Evolutionary conservation across 2,888 invertebrate species (phyloP).

Genomic region (Dryobota labecula): DNA sequence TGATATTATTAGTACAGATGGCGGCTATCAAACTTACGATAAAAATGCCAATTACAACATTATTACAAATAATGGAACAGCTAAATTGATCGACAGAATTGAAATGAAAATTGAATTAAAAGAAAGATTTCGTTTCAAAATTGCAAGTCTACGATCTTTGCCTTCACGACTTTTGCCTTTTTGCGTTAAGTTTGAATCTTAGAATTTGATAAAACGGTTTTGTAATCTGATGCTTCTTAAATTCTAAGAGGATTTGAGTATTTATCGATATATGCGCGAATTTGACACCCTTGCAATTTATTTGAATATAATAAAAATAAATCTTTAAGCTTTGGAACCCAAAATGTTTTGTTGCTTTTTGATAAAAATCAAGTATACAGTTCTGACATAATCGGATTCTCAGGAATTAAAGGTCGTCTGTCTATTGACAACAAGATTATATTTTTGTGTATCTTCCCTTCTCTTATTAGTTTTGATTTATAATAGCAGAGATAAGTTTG

Average conservation of each 20-base stretch:
- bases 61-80: slow-evolving; percentile 28
- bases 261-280: slow-evolving; percentile 45
- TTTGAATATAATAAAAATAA: slow-evolving; percentile 37
- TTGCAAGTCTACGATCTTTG: slow-evolving; percentile 26
- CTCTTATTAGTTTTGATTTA: neutral
- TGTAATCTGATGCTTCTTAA: slow-evolving; percentile 46
- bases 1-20: neutral
- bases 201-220: slow-evolving; percentile 35
- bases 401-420: slow-evolving; percentile 31
- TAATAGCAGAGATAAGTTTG: neutral
- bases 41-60: slow-evolving; percentile 5
- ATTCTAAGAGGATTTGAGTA: slow-evolving; percentile 49
- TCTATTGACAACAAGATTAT: slow-evolving; percentile 17
- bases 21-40: slow-evolving; percentile 1
- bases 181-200: slow-evolving; percentile 21
- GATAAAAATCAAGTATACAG: slow-evolving; percentile 25
- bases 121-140: slow-evolving; percentile 35
- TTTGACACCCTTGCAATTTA: slow-evolving; percentile 46
- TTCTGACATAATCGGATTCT: slow-evolving; percentile 49
- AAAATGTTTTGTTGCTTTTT: slow-evolving; percentile 46
- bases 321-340: slow-evolving; percentile 19
- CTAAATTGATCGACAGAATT: slow-evolving; percentile 20
- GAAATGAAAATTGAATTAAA: slow-evolving; percentile 31
- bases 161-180: slow-evolving; percentile 43
- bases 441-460: slow-evolving; percentile 12